Evolutionary conservation across 2,797 vertebrate species (phyloP), one percentile per base, ranked within the genome.

Genomic region (Acomys russatus): DNA sequence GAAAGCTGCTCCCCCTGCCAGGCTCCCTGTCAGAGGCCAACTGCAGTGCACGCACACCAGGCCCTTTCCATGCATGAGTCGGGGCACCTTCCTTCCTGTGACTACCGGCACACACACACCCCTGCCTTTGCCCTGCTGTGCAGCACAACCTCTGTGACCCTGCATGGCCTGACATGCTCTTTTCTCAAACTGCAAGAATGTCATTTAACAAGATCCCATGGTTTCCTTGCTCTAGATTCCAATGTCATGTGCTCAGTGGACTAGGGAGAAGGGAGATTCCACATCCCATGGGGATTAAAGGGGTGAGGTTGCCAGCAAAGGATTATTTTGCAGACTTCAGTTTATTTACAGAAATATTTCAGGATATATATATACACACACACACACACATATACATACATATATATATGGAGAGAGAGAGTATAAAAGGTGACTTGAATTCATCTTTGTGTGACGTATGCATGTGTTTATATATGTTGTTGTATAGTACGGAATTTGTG

Each of bases 111-210:
- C 44, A 44, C 44, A 44, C 44, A 44, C 44, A 49, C 2, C 4
- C 17, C 9, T 18, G 14, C 10, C 20, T 3, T 18, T 9, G 38
- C 51, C n/a, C 35, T 54, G 51, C 38, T 38, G 14, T 1, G 25
- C 1, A 10, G 3, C 0, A 0, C 35, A 51, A 3, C 54, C 10
- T 44, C 1, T 0, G 3, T 49, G 23, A 10, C 11, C 71, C 54
- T 9, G 3, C 0, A 0, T 1, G 63, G 18, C 0, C 0, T 51
- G 5, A 1, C 0, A 20, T 1, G 17, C 1, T 28, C 8, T 54
- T 35, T 76, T 20, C 61, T 12, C 49, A 74, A 73, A n/a, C 11
- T 30, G 8, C 1, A 7, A 23, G 30, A 30, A 9, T 6, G 49
- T n/a, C 15, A 54, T 49, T 51, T n/a, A 49, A 51, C 6, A 49